phyloP scores from a whole-genome alignment of 2,797 vertebrate species.

The Eulemur albifrons region DNA sequence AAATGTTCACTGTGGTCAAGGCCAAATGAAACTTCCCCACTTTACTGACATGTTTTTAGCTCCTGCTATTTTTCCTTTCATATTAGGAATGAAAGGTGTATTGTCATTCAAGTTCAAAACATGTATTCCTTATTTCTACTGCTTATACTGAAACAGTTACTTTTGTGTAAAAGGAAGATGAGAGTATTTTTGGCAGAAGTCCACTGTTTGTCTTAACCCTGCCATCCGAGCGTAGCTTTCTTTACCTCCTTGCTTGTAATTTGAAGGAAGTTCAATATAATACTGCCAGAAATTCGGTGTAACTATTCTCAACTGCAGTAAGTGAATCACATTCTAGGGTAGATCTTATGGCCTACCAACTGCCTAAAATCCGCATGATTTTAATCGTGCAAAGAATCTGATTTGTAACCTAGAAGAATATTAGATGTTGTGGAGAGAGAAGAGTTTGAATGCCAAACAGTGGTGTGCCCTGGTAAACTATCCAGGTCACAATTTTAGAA shows the following conservation, averaged over 20 bases:
- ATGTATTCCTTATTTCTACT: neutral
- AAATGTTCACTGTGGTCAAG: neutral
- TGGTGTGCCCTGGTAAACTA: neutral
- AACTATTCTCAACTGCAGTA: neutral
- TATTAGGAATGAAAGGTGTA: neutral
- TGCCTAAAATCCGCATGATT: neutral
- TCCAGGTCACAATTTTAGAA: neutral
- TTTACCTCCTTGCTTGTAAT: neutral
- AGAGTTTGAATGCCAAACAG: neutral
- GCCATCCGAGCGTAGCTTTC: neutral
- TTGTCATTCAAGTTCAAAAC: neutral
- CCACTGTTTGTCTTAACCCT: neutral
- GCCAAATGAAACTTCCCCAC: neutral
- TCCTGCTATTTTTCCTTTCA: neutral
- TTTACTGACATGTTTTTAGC: neutral
- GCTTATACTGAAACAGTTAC: neutral
- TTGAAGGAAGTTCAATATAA: neutral
- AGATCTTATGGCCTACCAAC: neutral
- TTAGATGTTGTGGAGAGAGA: neutral
- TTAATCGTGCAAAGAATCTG: neutral
- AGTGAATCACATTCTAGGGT: neutral
- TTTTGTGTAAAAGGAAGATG: neutral
- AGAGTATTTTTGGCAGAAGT: constrained; percentile 2
- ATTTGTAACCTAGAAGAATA: neutral
- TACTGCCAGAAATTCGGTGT: neutral